Conservation (phyloP, 2,113 vertebrate genomes). For the Ictalurus punctatus region DNA sequence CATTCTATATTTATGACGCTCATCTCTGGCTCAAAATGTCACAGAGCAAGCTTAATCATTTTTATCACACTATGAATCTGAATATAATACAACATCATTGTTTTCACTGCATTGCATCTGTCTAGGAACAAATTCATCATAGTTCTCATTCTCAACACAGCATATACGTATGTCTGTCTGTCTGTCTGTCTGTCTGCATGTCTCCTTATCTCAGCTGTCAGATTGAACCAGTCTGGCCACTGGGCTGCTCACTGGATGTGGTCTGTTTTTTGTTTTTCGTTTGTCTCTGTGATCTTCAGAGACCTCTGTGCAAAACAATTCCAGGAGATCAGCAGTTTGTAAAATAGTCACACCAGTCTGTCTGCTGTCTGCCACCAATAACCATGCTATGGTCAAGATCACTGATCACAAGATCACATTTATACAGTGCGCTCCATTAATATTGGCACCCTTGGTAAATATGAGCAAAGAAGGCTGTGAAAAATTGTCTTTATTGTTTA, state of each 20-base stretch:
- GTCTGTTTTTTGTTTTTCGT: not conserved
- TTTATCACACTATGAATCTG: slow-evolving; percentile 2
- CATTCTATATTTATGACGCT: slow-evolving; percentile 41
- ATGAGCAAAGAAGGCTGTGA: no score
- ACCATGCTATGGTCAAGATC: not conserved
- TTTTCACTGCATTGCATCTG: not conserved
- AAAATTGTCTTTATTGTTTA: no score
- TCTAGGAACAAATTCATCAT: not conserved
- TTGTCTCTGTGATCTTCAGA: not conserved
- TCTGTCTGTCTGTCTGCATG: not conserved
- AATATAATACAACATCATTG: not conserved
- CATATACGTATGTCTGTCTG: not conserved
- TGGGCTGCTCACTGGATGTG: not conserved
- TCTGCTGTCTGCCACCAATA: not conserved
- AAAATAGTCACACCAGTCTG: not conserved
- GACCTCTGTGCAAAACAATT: not conserved
- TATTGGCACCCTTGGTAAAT: no score
- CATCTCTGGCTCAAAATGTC: slow-evolving; percentile 26
- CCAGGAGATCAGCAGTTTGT: not conserved
- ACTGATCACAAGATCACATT: not conserved
- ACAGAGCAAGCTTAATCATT: not conserved
- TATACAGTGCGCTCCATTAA: no score
- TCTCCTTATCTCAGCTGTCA: not conserved
- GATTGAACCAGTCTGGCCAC: not conserved
- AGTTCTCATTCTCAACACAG: not conserved